phyloP scores from a whole-genome alignment of 2,797 vertebrate species.

The Sus cebifrons region DNA sequence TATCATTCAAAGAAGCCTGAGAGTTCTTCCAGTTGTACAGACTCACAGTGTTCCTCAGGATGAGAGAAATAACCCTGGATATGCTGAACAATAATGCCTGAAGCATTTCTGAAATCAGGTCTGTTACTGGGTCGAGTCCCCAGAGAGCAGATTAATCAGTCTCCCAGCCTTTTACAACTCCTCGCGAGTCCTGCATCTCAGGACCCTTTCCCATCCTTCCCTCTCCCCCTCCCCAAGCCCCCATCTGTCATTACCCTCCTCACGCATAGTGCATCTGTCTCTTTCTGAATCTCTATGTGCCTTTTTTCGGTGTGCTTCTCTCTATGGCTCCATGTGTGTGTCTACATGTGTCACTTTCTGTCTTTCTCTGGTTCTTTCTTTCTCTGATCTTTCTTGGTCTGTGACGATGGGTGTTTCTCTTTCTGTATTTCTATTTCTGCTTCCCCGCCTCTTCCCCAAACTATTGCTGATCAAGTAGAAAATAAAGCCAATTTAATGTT shows the following conservation, averaged over 20 bases:
- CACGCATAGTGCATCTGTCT: background rate
- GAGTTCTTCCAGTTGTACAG: constrained; percentile 11
- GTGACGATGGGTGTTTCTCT: background rate
- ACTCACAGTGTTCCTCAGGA: background rate
- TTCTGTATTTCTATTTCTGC: background rate
- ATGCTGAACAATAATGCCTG: background rate
- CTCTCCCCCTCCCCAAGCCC: background rate
- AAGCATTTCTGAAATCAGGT: background rate
- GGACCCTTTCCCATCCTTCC: background rate
- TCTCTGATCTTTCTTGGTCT: background rate
- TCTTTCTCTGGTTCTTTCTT: background rate
- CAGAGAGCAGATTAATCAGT: background rate
- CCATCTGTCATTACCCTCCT: background rate
- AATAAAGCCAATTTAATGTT: constrained; percentile 14
- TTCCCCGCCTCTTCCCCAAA: background rate
- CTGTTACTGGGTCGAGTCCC: background rate
- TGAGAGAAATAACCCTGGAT: background rate
- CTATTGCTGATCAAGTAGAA: background rate
- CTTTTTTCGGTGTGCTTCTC: background rate
- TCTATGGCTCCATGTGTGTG: background rate
- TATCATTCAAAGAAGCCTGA: constrained; percentile 3
- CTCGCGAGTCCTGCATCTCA: background rate
- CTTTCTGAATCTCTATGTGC: background rate
- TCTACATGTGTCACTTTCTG: background rate
- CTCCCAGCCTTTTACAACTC: background rate